Percentiles rank a stretch among this genome's conserved stretches.
These are phyloP conservation scores for Chionis minor DNA, from an alignment of 2,113 vertebrate species.

Conservation along the genomic window DNA sequence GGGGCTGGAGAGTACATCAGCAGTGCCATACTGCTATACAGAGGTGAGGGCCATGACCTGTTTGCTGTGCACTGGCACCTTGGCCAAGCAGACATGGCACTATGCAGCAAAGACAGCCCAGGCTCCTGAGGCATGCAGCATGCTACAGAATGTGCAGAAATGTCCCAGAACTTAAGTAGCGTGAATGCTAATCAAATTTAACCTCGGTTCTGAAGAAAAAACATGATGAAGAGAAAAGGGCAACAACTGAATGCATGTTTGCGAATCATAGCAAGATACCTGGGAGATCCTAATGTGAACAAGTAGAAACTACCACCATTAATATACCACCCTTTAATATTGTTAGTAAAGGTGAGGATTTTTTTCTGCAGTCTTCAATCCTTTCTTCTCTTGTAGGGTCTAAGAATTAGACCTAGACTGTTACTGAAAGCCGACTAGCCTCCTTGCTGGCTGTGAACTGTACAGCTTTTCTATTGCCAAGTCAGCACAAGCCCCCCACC, in stretches of 20 bases:
- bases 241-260: neutral
- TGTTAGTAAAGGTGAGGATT: neutral
- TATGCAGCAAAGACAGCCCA: neutral
- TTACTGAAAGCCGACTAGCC: neutral
- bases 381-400: neutral
- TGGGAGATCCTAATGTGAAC: neutral
- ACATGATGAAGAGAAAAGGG: neutral
- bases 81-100: neutral
- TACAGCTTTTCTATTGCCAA: neutral
- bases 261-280: neutral
- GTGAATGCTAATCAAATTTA: neutral
- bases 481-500: neutral
- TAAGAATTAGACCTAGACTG: neutral
- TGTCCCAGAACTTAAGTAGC: neutral
- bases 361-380: neutral
- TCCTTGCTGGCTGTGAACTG: neutral
- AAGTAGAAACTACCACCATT: neutral
- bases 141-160: neutral
- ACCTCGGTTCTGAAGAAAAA: neutral
- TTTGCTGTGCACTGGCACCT: neutral
- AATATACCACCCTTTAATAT: neutral
- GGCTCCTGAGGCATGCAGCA: neutral
- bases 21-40: neutral
- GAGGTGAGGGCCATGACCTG: too few species aligned
- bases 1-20: neutral